phyloP scores from a whole-genome alignment of 2,888 invertebrate genomes.

The Heliconius charithonia region DNA sequence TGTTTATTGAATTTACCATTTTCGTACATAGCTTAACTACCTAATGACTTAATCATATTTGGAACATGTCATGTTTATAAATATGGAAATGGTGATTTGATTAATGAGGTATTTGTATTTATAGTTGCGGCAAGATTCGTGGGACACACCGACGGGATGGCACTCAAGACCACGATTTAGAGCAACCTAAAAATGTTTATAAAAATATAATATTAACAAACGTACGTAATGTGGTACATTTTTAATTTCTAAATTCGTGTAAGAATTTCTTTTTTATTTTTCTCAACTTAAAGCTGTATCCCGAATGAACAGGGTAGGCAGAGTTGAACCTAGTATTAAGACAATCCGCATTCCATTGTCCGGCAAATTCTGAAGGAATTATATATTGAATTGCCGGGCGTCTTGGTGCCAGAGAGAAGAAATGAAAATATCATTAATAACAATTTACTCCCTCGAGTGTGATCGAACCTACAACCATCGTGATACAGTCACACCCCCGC shows the following conservation, averaged over 20 bases:
- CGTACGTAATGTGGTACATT: not conserved
- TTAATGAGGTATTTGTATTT: conserved; percentile 47
- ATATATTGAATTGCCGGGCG: too few relatives aligned
- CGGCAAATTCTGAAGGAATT: too few relatives aligned
- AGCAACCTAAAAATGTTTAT: conserved; percentile 8
- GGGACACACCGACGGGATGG: conserved; percentile 5
- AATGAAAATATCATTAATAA: too few relatives aligned
- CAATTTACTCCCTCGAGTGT: too few relatives aligned
- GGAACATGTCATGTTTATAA: conserved; percentile 53
- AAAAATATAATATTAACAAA: conserved; percentile 30
- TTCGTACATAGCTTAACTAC: not conserved
- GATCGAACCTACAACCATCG: too few relatives aligned
- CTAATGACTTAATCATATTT: conserved; percentile 6
- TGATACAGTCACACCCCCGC: too few relatives aligned
- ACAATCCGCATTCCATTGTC: too few relatives aligned
- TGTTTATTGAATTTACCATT: not conserved
- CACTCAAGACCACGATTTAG: conserved; percentile 17
- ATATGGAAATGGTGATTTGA: conserved; percentile 41
- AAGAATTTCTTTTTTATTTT: too few relatives aligned
- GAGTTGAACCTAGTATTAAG: too few relatives aligned
- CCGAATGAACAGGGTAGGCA: too few relatives aligned
- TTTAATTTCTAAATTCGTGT: not conserved
- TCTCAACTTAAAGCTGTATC: too few relatives aligned
- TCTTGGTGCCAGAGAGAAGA: too few relatives aligned
- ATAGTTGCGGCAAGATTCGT: conserved; percentile 50